Evolutionary conservation across 2,113 vertebrate genomes (phyloP).

Genomic region (Eonycteris spelaea): DNA sequence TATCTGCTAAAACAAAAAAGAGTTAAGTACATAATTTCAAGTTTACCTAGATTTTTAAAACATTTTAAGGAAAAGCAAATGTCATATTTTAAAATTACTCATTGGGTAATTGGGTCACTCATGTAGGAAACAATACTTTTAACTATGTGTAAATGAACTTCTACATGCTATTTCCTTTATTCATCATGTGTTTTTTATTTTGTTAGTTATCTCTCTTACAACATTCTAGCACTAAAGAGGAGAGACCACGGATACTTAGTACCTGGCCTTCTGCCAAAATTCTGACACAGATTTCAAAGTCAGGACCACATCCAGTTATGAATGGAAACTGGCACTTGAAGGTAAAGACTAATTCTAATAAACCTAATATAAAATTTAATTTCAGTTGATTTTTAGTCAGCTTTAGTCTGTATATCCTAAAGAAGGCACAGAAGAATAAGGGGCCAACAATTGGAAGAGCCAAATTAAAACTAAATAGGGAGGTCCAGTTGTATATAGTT

Average conservation of each 20-base stretch:
- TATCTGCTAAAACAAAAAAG: slow-evolving; percentile 20
- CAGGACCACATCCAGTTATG: slow-evolving; percentile 71
- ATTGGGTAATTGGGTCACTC: background rate
- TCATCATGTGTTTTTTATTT: slow-evolving; percentile 45
- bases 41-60: background rate
- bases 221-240: slow-evolving; percentile 80
- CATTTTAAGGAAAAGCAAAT: slow-evolving; percentile 27
- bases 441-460: background rate
- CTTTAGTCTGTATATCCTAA: background rate
- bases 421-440: background rate
- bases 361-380: slow-evolving; percentile 13
- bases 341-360: slow-evolving; percentile 74
- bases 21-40: background rate
- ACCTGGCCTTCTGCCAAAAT: slow-evolving; percentile 87
- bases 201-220: slow-evolving; percentile 82
- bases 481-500: background rate
- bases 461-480: background rate
- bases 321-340: slow-evolving; percentile 83
- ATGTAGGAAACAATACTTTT: background rate
- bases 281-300: slow-evolving; percentile 82
- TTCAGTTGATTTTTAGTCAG: background rate
- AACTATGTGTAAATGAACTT: background rate
- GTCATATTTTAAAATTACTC: slow-evolving; percentile 8
- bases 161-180: background rate
- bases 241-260: slow-evolving; percentile 85